These are phyloP conservation scores for Engraulis encrasicolus DNA, from an alignment of 2,113 vertebrate species.

Conservation along the genomic window DNA sequence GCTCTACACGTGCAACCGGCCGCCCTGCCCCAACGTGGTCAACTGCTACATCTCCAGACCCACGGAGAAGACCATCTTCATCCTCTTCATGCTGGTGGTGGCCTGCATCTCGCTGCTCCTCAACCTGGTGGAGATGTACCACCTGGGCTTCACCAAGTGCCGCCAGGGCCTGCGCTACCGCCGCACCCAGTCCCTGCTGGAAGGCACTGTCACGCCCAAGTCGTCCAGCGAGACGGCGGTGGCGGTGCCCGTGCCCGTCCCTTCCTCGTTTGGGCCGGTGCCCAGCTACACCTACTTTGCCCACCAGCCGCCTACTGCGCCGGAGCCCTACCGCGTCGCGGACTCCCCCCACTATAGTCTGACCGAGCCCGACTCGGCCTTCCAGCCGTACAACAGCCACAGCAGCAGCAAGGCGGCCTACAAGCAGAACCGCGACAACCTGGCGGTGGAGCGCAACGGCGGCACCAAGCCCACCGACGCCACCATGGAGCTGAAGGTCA, in stretches of 20 bases:
- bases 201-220: constrained; percentile 44
- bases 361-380: constrained; percentile 63
- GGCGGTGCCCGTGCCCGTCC: constrained; percentile 62
- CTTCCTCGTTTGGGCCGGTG: constrained; percentile 46
- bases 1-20: constrained; percentile 84
- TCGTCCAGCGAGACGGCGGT: constrained; percentile 53
- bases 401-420: constrained; percentile 73
- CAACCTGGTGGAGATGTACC: constrained; percentile 86
- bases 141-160: constrained; percentile 83
- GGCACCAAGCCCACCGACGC: constrained; percentile 24
- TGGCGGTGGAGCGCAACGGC: constrained; percentile 74
- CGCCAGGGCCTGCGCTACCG: constrained; percentile 67
- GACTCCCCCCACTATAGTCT: constrained; percentile 72
- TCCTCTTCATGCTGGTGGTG: constrained; percentile 86
- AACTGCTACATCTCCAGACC: constrained; percentile 90
- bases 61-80: constrained; percentile 89
- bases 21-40: constrained; percentile 85
- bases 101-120: constrained; percentile 85
- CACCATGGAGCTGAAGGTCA: constrained; percentile 56
- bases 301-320: constrained; percentile 51
- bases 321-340: constrained; percentile 54
- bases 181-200: constrained; percentile 34
- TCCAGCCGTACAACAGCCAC: constrained; percentile 71
- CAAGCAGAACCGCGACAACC: constrained; percentile 81
- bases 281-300: constrained; percentile 73